Evolutionary conservation across 2,797 vertebrate genomes (phyloP).

Genomic region (Muraenolepis orangiensis): DNA sequence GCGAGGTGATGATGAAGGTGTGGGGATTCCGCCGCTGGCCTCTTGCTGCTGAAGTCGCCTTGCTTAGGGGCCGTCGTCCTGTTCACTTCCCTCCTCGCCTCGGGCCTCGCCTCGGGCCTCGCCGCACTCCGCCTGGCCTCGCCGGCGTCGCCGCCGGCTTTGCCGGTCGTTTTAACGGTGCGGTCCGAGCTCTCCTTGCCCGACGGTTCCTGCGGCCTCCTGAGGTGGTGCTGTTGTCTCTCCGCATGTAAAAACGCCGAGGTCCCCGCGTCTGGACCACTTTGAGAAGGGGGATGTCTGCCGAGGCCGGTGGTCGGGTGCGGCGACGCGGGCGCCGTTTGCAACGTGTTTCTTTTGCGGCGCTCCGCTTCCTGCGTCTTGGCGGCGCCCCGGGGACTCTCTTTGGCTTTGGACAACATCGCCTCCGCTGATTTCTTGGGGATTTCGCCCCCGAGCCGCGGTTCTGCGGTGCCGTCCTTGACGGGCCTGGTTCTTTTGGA

Average conservation of each 20-base stretch:
- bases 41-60: conserved; percentile 44
- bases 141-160: conserved; percentile 25
- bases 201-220: conserved; percentile 37
- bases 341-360: conserved; percentile 37
- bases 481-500: conserved; percentile 55
- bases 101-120: conserved; percentile 34
- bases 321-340: conserved; percentile 34
- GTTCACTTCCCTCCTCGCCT: conserved; percentile 29
- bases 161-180: conserved; percentile 43
- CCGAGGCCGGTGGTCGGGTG: conserved; percentile 12
- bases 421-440: conserved; percentile 62
- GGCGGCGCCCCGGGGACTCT: conserved; percentile 55
- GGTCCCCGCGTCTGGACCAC: conserved; percentile 41
- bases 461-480: conserved; percentile 44
- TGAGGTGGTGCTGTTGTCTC: conserved; percentile 38
- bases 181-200: conserved; percentile 47
- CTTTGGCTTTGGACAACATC: conserved; percentile 61
- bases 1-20: conserved; percentile 51
- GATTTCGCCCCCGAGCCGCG: conserved; percentile 41
- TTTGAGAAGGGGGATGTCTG: conserved; percentile 21
- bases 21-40: conserved; percentile 41
- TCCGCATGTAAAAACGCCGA: conserved; percentile 36
- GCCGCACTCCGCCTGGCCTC: conserved; percentile 42
- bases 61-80: conserved; percentile 28
- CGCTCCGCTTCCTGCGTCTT: conserved; percentile 35